A percentile compares a stretch with the other conserved stretches of the same genome.
phyloP scores from a whole-genome alignment of 1,140 invertebrate genomes.

The Drosophila prosaltans region DNA sequence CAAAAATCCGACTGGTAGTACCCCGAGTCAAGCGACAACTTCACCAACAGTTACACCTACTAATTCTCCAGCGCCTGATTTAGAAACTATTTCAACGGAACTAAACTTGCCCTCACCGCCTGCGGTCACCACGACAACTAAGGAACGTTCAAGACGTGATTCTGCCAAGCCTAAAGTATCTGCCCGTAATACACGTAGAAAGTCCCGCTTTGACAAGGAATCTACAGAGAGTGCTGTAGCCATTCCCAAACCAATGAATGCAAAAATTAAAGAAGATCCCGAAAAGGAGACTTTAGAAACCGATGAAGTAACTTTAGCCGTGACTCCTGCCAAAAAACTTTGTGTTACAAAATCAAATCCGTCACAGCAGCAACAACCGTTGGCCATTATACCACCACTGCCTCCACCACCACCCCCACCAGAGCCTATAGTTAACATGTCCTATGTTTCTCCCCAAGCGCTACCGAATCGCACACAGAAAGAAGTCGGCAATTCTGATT shows the following conservation, averaged over 20 bases:
- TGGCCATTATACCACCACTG: constrained; percentile 61
- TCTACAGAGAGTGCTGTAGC: not conserved
- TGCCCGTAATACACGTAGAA: not conserved
- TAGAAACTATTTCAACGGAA: constrained; percentile 11
- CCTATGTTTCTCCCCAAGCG: not conserved
- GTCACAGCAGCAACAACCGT: constrained; percentile 31
- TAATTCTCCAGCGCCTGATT: constrained; percentile 18
- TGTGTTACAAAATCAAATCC: constrained; percentile 21
- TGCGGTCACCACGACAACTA: not conserved
- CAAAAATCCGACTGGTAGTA: constrained; percentile 2
- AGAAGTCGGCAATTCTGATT: not conserved
- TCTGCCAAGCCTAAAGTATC: not conserved
- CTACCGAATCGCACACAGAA: not conserved
- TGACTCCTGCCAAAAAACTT: constrained; percentile 8
- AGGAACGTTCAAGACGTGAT: not conserved
- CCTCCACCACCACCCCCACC: not conserved
- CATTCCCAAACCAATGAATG: constrained; percentile 3
- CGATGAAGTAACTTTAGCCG: not conserved
- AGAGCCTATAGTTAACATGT: not conserved
- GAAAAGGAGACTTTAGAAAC: constrained; percentile 7
- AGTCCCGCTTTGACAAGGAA: not conserved
- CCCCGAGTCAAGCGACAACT: constrained; percentile 7
- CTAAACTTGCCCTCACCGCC: not conserved
- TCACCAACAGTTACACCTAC: constrained; percentile 15
- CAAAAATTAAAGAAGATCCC: constrained; percentile 9